Conservation (phyloP, 2,113 vertebrate genomes). For the Antigone vipio region DNA sequence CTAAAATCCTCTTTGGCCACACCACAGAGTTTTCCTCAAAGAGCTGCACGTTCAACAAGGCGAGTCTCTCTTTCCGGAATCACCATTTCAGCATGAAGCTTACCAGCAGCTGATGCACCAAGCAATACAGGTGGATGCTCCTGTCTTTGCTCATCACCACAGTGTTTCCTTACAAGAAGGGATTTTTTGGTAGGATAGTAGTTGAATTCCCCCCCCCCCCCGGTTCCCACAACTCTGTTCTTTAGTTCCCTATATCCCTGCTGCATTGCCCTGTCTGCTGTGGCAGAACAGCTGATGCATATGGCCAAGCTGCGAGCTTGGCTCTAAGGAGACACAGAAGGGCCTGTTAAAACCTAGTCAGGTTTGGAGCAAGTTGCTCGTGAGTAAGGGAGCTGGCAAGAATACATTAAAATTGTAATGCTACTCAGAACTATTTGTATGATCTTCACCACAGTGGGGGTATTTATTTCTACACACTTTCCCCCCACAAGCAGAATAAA, state of each 20-base stretch:
- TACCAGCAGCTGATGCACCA: background rate
- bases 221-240: too few relatives aligned
- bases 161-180: background rate
- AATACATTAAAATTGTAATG: accelerated
- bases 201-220: background rate
- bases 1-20: background rate
- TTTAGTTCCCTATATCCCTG: background rate
- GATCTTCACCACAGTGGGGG: background rate
- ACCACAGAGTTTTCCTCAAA: background rate
- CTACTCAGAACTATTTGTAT: background rate
- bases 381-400: background rate
- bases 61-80: background rate
- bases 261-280: background rate
- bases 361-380: background rate
- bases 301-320: background rate
- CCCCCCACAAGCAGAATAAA: background rate
- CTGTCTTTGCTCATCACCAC: background rate
- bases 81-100: background rate
- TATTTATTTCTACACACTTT: background rate
- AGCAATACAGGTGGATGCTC: background rate
- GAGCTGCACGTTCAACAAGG: background rate
- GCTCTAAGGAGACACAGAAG: background rate
- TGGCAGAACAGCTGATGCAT: background rate
- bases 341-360: background rate
- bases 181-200: too few relatives aligned